Percentiles rank a stretch among this genome's conserved stretches.
Conservation (phyloP, 2,113 vertebrate genomes). For the Notothenia rossii region DNA sequence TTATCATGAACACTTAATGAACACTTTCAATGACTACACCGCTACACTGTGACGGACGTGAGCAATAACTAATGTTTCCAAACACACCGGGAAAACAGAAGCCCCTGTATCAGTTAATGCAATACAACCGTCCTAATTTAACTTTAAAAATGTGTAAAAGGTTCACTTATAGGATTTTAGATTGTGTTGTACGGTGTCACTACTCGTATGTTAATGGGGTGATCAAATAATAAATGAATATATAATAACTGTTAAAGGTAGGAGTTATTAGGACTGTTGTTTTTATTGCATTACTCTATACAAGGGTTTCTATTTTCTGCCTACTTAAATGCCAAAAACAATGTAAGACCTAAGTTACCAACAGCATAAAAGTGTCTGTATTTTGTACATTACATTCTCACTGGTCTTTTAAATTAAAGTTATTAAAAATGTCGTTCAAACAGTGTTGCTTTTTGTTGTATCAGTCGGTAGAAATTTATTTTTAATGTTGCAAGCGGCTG, state of each 20-base stretch:
- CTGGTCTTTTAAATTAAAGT: slow-evolving; percentile 11
- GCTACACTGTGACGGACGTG: slow-evolving; percentile 29
- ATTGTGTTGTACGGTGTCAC: neutral
- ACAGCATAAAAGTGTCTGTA: neutral
- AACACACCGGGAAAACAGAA: neutral
- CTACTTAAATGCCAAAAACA: slow-evolving; percentile 15
- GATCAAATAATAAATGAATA: no score
- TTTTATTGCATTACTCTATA: slow-evolving; percentile 21
- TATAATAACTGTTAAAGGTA: no score
- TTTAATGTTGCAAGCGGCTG: no score
- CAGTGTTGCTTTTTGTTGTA: neutral
- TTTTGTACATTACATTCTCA: slow-evolving; percentile 17
- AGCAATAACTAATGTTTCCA: slow-evolving; percentile 6
- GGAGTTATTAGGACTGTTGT: neutral
- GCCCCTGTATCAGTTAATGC: neutral
- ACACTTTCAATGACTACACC: no score
- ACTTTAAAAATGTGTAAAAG: neutral
- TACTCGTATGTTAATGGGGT: no score
- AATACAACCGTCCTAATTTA: neutral
- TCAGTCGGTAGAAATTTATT: no score
- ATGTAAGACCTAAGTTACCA: neutral
- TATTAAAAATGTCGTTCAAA: neutral
- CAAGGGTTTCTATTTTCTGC: neutral
- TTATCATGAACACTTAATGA: slow-evolving; percentile 8
- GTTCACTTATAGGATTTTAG: neutral